Conservation (phyloP, 1,140 invertebrate genomes). For the Vanessa tameamea region DNA sequence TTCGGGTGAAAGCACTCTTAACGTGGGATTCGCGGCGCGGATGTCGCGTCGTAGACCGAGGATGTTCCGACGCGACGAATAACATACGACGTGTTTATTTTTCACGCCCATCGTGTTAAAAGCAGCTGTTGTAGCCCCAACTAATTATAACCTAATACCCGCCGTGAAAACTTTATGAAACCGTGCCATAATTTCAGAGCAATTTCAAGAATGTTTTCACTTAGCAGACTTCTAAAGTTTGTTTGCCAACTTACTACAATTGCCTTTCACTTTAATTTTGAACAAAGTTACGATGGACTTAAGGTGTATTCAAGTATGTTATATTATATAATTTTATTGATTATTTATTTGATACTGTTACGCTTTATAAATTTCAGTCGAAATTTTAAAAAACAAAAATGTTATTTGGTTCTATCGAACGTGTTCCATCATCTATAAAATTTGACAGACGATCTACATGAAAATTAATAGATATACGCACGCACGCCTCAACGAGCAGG, state of each 20-base stretch:
- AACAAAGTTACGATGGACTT: conserved; percentile 47
- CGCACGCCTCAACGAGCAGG: conserved; percentile 66
- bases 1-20: conserved; percentile 78
- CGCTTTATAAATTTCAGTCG: background rate
- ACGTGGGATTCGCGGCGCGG: conserved; percentile 64
- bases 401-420: background rate
- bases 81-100: conserved; percentile 62
- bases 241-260: conserved; percentile 49
- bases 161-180: conserved; percentile 70
- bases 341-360: background rate
- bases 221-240: conserved; percentile 64
- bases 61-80: conserved; percentile 35
- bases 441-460: conserved; percentile 44
- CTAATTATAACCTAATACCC: conserved; percentile 73
- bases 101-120: conserved; percentile 61
- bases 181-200: conserved; percentile 69
- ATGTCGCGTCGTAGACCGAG: conserved; percentile 41
- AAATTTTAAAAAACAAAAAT: background rate
- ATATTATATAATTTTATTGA: conserved; percentile 33
- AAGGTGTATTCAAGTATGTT: conserved; percentile 23
- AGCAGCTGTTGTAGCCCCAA: conserved; percentile 55
- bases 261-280: conserved; percentile 60
- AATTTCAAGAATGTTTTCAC: conserved; percentile 71
- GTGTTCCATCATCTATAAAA: conserved; percentile 39
- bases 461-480: conserved; percentile 52